Percentiles rank a stretch among this genome's conserved stretches.
These are phyloP conservation scores for Pipa parva DNA, from an alignment of 2,113 vertebrate genomes.

Conservation along the genomic window DNA sequence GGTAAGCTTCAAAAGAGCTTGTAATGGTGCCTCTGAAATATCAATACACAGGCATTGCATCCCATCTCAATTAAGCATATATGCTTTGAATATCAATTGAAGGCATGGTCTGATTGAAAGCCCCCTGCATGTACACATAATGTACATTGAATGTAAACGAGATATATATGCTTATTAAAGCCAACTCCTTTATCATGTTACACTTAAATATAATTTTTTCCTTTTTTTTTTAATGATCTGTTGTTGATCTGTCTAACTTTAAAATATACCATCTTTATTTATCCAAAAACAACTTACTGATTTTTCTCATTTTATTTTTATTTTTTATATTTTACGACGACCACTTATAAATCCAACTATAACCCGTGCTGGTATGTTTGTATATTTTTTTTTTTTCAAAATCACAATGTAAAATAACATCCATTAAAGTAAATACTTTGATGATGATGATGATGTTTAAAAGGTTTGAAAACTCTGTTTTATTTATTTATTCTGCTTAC, in stretches of 20 bases:
- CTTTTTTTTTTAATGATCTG: background rate
- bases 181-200: constrained; percentile 10
- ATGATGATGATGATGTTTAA: too few relatives aligned
- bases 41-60: constrained; percentile 28
- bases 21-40: constrained; percentile 21
- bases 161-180: constrained; percentile 2
- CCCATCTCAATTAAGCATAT: constrained; percentile 36
- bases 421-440: background rate
- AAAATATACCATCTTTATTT: too few relatives aligned
- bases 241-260: background rate
- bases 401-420: background rate
- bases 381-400: too few relatives aligned
- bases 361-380: too few relatives aligned
- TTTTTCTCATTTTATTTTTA: too few relatives aligned
- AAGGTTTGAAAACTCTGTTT: too few relatives aligned
- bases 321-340: too few relatives aligned
- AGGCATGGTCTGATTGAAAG: constrained; percentile 12
- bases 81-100: constrained; percentile 25
- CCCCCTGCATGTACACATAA: constrained; percentile 34
- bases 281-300: too few relatives aligned
- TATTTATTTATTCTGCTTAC: too few relatives aligned
- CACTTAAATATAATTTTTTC: constrained; percentile 1
- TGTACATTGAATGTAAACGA: constrained; percentile 27
- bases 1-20: constrained; percentile 15
- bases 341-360: too few relatives aligned